Base-by-base conservation (phyloP, 2,797 vertebrate genomes). In the Intellagama lesueurii region DNA sequence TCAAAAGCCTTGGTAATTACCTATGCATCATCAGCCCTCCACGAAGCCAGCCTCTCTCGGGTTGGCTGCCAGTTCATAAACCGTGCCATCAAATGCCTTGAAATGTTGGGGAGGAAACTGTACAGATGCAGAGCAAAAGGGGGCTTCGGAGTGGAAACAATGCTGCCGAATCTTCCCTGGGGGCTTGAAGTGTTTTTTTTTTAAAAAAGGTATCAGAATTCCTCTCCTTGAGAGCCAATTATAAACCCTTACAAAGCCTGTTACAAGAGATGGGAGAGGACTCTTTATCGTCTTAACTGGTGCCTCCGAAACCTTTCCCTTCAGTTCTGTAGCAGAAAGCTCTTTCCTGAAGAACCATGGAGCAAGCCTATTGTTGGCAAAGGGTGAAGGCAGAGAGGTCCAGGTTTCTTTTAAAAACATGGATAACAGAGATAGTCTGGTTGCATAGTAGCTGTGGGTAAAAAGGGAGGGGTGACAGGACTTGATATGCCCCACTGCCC, bases 251-350 rank as follows among this genome's bases (percentile, higher is more conserved):
- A 0, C 72, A 40, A 19, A 1, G 66, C 16, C 60, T 64, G 52
- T 77, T 7, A 44, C 5, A 3, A 2, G 22, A 1, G 4, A 17
- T 22, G 7, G 44, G 30, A 32, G 3, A 73, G 80, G 86, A 82
- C 84, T 87, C 32, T 1, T 14, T 86, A 86, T 73, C 72, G 70
- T 52, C 9, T 22, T 7, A 64, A 35, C 88, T 85, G n/a, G 22
- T 86, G 1, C 76, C 91, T 91, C 47, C 81, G 90, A 85, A 82
- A 26, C 75, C 85, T 56, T 68, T 81, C 35, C 81, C 87, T 89
- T 90, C 68, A 44, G 1, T 75, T 87, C 69, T 83, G 83, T 88
- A 90, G 87, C 93, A 28, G 90, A 94, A 91, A 89, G 60, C 79
- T 11, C 70, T 75, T 92, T 92, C 88, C 56, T 81, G 91, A 22